Conservation (phyloP, 2,888 invertebrate genomes). For the Agrochola circellaris region DNA sequence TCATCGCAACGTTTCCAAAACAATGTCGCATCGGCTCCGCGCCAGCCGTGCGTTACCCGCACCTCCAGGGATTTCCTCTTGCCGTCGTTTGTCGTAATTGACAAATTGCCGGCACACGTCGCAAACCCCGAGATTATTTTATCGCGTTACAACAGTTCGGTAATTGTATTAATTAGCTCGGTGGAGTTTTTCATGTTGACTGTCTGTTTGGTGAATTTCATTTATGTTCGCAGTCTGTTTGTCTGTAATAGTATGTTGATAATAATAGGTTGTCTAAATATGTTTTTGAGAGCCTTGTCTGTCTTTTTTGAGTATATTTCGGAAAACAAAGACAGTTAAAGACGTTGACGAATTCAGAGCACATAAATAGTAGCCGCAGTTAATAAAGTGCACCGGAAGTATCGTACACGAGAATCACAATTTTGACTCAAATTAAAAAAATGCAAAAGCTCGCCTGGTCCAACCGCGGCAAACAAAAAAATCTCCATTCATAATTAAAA, state of each 20-base stretch:
- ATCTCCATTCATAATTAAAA: slow-evolving; percentile 55
- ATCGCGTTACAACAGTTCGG: slow-evolving; percentile 62
- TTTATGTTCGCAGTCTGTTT: slow-evolving; percentile 24
- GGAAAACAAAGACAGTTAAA: neutral
- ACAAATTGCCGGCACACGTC: slow-evolving; percentile 60
- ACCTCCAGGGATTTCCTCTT: slow-evolving; percentile 46
- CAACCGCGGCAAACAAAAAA: slow-evolving; percentile 39
- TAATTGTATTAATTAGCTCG: slow-evolving; percentile 66
- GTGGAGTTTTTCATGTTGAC: slow-evolving; percentile 36
- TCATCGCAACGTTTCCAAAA: slow-evolving; percentile 22
- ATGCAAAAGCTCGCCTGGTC: slow-evolving; percentile 6
- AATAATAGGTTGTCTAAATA: neutral
- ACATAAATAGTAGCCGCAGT: too few species aligned
- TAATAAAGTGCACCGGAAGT: neutral
- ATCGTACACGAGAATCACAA: neutral
- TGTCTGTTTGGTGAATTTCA: slow-evolving; percentile 25
- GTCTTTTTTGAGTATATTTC: slow-evolving; percentile 1
- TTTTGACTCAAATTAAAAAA: slow-evolving; percentile 24
- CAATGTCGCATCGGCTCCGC: slow-evolving; percentile 16
- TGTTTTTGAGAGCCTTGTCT: neutral
- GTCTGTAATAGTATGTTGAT: too few species aligned
- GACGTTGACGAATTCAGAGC: neutral
- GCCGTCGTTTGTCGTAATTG: slow-evolving; percentile 63
- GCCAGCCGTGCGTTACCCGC: slow-evolving; percentile 40
- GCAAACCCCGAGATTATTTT: slow-evolving; percentile 61